Base-by-base conservation (phyloP, 2,888 invertebrate species). In the Buathra laborator region DNA sequence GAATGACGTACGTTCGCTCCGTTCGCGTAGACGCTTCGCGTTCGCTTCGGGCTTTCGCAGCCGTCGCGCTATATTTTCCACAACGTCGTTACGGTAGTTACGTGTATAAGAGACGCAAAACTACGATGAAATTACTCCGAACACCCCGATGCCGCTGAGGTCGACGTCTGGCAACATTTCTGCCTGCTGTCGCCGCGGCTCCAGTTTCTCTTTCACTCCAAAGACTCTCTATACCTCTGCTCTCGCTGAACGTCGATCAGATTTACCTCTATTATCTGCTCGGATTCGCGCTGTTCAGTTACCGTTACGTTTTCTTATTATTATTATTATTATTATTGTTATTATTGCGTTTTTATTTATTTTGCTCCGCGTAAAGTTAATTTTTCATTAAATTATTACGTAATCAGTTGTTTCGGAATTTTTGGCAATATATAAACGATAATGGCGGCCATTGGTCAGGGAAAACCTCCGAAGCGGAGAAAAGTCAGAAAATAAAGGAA, bases 121-220 rank as follows among this genome's bases (percentile, higher is more conserved):
- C 53, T 37, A 56, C 56, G 56, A 4, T 12, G 56, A 3, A 24
- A 56, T 24, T 56, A 56, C 19, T 56, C 19, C 56, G 19, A 4
- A 24, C 19, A 56, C 56, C 56, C 56, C 24, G 56, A 19, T 19
- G 56, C 24, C 37, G 56, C 1, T 24, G 56, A 24, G 72, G 29
- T 74, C 72, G 72, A 72, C 56, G 72, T 19, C 72, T 72, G 72
- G 46, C 19, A 19, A 29, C 29, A 24, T 24, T 44, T 9, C 24
- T 24, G 7, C 12, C n/a, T 10, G 59, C 56, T 56, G 43, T 19
- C 56, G 9, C 56, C 19, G 29, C 59, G 3, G 29, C 59, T 59
- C 59, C 59, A 46, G 24, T 74, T 74, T 74, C 72, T 74, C 72
- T 74, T 59, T 74, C 59, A 56, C 56, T 72, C 43, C 24, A 9